Evolutionary conservation across 2,888 invertebrate species (phyloP).

Genomic region (Lathronympha strigana): DNA sequence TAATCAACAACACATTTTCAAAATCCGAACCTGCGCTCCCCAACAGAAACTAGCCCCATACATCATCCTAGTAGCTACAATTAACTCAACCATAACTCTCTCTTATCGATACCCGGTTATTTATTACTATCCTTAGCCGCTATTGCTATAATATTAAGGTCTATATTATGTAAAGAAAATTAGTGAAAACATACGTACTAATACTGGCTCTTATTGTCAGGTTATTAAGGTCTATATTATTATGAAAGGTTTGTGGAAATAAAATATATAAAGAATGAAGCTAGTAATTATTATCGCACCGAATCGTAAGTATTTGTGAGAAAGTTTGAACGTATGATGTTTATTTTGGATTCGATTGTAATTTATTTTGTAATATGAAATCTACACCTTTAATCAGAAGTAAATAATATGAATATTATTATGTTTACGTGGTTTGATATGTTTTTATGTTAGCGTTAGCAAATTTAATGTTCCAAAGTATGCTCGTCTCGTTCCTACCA

Average conservation of each 20-base stretch:
- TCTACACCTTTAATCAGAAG: too few species aligned
- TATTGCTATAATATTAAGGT: not conserved
- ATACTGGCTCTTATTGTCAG: not conserved
- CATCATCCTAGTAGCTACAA: constrained; percentile 16
- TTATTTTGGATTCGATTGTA: not conserved
- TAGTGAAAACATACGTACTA: not conserved
- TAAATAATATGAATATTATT: too few species aligned
- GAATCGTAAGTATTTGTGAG: constrained; percentile 3
- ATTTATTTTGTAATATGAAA: not conserved
- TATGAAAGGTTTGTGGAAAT: not conserved
- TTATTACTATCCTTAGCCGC: not conserved
- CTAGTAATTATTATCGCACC: constrained; percentile 8
- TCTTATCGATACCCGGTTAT: constrained; percentile 2
- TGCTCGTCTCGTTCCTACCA: too few species aligned
- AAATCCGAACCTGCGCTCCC: too few species aligned
- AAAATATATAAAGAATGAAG: not conserved
- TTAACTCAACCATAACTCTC: constrained; percentile 11
- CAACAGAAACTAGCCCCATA: not conserved
- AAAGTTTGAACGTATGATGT: not conserved
- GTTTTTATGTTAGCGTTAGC: too few species aligned
- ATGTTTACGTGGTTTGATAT: too few species aligned
- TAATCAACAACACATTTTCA: too few species aligned
- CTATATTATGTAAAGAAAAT: not conserved
- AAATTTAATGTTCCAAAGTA: too few species aligned
- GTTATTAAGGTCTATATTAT: not conserved